These are phyloP conservation scores for Cyclophora albipunctata DNA, from an alignment of 2,888 invertebrate species.

Conservation along the genomic window DNA sequence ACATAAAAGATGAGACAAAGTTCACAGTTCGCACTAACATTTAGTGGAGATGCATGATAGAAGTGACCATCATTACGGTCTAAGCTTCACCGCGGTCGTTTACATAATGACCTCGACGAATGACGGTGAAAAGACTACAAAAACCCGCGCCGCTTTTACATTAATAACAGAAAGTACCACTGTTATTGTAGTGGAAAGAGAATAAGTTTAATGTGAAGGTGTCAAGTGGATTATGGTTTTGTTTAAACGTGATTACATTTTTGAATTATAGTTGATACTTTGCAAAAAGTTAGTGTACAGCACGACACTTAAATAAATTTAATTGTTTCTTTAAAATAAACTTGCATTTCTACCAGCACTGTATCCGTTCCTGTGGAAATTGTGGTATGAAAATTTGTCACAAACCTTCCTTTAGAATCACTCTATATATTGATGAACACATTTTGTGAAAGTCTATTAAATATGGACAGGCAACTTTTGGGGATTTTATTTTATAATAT, in stretches of 20 bases:
- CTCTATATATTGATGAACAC: no score
- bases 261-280: no score
- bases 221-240: background rate
- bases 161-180: constrained; percentile 14
- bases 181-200: constrained; percentile 2
- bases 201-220: constrained; percentile 13
- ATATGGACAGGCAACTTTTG: no score
- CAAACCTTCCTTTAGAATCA: no score
- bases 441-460: no score
- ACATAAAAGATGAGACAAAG: constrained; percentile 13
- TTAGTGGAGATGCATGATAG: constrained; percentile 34
- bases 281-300: no score
- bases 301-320: no score
- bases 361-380: no score
- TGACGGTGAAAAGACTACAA: constrained; percentile 38
- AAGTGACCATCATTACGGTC: constrained; percentile 25
- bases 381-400: no score
- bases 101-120: constrained; percentile 47
- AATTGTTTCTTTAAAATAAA: no score
- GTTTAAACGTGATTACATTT: constrained; percentile 2
- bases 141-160: constrained; percentile 31
- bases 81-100: constrained; percentile 29
- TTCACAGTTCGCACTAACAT: constrained; percentile 41
- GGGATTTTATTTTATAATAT: no score
- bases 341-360: no score